Base-by-base conservation (phyloP, 2,888 invertebrate genomes). In the Cheilosia scutellata region DNA sequence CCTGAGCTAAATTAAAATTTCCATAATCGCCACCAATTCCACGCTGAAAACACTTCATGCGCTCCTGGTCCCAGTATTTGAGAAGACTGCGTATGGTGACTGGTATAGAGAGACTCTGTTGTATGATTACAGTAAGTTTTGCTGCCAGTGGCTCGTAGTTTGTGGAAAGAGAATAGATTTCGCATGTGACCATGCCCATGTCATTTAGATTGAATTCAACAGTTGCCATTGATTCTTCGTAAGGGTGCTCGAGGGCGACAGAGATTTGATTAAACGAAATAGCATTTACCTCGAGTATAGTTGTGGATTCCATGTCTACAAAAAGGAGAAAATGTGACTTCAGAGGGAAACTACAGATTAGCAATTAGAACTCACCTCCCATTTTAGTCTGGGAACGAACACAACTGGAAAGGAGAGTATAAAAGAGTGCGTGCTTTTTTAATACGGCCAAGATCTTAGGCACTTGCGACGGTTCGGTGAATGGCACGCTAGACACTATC, bases 211-310 rank as follows among this genome's bases (percentile, higher is more conserved):
- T 96, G 87, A 99, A 94, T 91, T 98, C 98, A 13, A 97, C 96
- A 0, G 98, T 98, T 0, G 98, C 97, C 95, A 98, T 96, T 83
- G 97, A 96, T 92, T 98, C 98, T 90, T 98, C 97, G 25, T 96
- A 93, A 0, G 98, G 98, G 93, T 98, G 98, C 91, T 98, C 98
- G 90, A 99, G 94, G 7, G 97, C 96, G 25, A 99, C 95, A 9
- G 97, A 96, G 87, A 99, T 95, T 92, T 97, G 97, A 87, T 96
- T 96, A 94, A 97, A 96, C 0, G 98, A 97, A 42, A 98, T 93
- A 2, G 98, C 97, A 89, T 96, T 97, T 88, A 98, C 95, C 93
- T 99, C 98, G 91, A 98, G 96, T 94, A 98, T 97, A n/a, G 96
- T 94, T 13, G 92, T 92, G 40, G 90, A 90, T 31, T 92, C 92